Base-by-base conservation (phyloP, 2,888 invertebrate genomes). In the Incurvaria masculella region DNA sequence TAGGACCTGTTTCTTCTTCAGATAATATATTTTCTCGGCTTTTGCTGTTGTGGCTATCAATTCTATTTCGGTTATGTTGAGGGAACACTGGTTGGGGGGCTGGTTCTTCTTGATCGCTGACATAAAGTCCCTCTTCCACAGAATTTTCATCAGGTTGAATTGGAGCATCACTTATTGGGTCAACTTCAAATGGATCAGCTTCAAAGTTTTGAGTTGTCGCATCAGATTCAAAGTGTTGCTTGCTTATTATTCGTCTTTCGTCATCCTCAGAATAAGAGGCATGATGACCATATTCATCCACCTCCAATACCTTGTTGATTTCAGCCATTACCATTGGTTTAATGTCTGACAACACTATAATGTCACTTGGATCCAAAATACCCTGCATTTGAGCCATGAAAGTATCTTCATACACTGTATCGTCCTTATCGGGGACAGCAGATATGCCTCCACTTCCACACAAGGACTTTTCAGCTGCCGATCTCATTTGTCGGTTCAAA, bases 371-470 rank as follows among this genome's bases (percentile, higher is more conserved):
- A 57, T 83, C 82, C 20, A 83, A 58, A 56, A 83, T 72, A 43
- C 81, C 79, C 51, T 80, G 82, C 80, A 82, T 69, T 66, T 88
- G 59, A 71, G 91, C 60, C 88, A 93, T 68, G 82, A 91, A 70
- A 81, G 91, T 80, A 82, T 91, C 60, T 62, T 92, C 61, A 84
- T 84, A 76, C 81, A 88, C 76, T 49, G 88, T 60, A 50, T 76
- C 74, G 52, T 79, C 91, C 45, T 81, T 84, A 57, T 70, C 88
- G 51, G 72, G 82, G 58, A 85, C 81, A 55, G 72, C 82, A 59
- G 81, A 60, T 62, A 74, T 59, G 66, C 72, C 56, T 66, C 68
- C 33, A 19, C 71, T 64, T 45, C 61, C 65, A 48, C 64, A 64
- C 1, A 79, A 59, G 10, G 79, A 76, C 53, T 79, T 76, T 50